Base-by-base conservation (phyloP, 35 echinoderm and acorn worm species). In the Heliocidaris erythrogramma region DNA sequence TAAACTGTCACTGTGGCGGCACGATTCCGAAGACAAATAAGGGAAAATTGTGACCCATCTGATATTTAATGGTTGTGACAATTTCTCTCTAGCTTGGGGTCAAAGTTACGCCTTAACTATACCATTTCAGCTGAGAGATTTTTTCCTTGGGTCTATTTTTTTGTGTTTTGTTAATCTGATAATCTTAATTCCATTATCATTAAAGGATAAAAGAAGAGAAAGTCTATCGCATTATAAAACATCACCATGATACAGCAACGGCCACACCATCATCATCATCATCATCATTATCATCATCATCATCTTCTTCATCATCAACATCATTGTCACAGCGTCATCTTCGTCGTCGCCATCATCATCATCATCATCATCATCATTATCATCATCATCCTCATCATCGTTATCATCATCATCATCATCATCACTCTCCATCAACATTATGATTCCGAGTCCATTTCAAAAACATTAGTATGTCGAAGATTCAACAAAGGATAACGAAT, bases 61-160 rank as follows among this genome's bases (percentile, higher is more conserved):
- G 31, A 42, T n/a, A 89, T n/a, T 89, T 89, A 89, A 89, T 89
- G 87, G 87, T 48, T n/a, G 31, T 89, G 87, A 47, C 32, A 89
- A 0, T 14, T 47, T 89, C 31, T 47, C 2, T 9, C 85, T 86
- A 7, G n/a, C 1, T 32, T 14, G 87, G 87, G 87, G 31, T 89
- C 87, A 35, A 47, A 48, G 31, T 48, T 89, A 48, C 30, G 17
- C 3, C 87, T 6, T 5, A 42, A 32, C 12, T 89, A 0, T 3
- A 89, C 31, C 14, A 11, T 12, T 42, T 14, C 31, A 32, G 14
- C 47, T 89, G 32, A 32, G 10, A 78, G 21, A 78, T 78, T 8
- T 11, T 27, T 18, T 21, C 65, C 27, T 78, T n/a, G 27, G 65
- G 65, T 24, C 65, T 60, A 42, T 42, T 10, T 12, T 2, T 5